A percentile compares a stretch with the other conserved stretches of the same genome.
Evolutionary conservation across 1,140 invertebrate species (phyloP).

Genomic region (Drosophila tani): DNA sequence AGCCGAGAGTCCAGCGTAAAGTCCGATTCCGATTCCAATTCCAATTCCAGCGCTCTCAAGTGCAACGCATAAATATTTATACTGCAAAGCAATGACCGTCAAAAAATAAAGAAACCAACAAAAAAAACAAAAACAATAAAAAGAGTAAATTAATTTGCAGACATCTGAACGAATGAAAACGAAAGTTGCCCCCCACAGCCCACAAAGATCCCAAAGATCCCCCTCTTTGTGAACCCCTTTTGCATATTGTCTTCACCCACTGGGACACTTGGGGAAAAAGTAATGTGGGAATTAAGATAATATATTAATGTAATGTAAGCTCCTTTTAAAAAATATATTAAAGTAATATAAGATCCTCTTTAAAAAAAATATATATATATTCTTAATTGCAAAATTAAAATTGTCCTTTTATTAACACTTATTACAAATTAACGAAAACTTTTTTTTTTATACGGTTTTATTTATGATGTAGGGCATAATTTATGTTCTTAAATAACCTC

Average conservation of each 20-base stretch:
- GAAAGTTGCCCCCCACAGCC: constrained; percentile 57
- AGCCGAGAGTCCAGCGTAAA: constrained; percentile 4
- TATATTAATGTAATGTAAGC: too few species aligned
- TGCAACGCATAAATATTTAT: constrained; percentile 83
- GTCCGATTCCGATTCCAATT: constrained; percentile 35
- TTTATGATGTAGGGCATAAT: too few species aligned
- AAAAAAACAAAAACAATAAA: background rate
- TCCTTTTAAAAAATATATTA: too few species aligned
- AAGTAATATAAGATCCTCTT: too few species aligned
- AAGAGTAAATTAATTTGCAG: constrained; percentile 46
- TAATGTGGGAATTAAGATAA: too few species aligned
- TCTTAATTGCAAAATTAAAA: too few species aligned
- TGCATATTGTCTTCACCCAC: constrained; percentile 16
- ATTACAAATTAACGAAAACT: too few species aligned
- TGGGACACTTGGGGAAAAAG: constrained; percentile 5
- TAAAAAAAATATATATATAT: too few species aligned
- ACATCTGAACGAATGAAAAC: constrained; percentile 43
- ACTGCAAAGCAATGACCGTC: constrained; percentile 68
- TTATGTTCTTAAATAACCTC: too few species aligned
- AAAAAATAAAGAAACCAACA: background rate
- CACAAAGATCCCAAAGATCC: too few species aligned
- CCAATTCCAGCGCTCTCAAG: constrained; percentile 66
- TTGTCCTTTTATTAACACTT: too few species aligned
- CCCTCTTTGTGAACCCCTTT: constrained; percentile 1
- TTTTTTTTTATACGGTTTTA: too few species aligned